Base-by-base conservation (phyloP, 2,797 vertebrate genomes). In the Tiaroga cobitis region DNA sequence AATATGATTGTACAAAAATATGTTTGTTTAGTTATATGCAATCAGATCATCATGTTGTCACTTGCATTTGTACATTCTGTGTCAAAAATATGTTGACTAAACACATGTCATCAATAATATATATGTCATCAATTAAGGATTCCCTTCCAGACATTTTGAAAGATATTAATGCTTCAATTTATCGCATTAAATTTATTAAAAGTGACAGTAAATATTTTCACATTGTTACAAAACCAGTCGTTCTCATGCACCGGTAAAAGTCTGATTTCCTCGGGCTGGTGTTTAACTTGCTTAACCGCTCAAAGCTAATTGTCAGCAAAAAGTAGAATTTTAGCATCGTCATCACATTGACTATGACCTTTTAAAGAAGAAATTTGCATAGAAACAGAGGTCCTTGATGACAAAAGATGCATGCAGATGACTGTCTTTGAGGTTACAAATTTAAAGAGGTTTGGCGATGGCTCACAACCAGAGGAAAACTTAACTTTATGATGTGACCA, bases 311-410 rank as follows among this genome's bases (percentile, higher is more conserved):
- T 19, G 34, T 84, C 63, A 84, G 82, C 63, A 9, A 51, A 84
- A 79, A 70, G 37, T 76, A 34, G 3, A 18, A 26, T 43, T 56
- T 81, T 56, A 67, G 80, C 72, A 43, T 15, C 34, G 54, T 81
- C 80, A 81, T 79, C 83, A 79, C 75, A 78, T 69, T 37, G 65
- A 70, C 81, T 5, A 34, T 93, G 92, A 93, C 92, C 92, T 94
- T 94, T 94, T 88, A 70, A 89, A 81, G 13, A 49, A 49, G 80
- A 88, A 26, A 94, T 93, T 94, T 93, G 91, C 92, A 93, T 91
- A 87, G 88, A 92, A 92, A 94, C 91, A 90, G 87, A 16, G 78
- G 85, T 88, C 65, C 73, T 69, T 82, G 80, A 61, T 56, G 34
- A 83, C 73, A 68, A 59, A 70, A 59, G 49, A 46, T 70, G 82